Evolutionary conservation across 2,113 vertebrate genomes (phyloP).

Genomic region (Charina bottae): DNA sequence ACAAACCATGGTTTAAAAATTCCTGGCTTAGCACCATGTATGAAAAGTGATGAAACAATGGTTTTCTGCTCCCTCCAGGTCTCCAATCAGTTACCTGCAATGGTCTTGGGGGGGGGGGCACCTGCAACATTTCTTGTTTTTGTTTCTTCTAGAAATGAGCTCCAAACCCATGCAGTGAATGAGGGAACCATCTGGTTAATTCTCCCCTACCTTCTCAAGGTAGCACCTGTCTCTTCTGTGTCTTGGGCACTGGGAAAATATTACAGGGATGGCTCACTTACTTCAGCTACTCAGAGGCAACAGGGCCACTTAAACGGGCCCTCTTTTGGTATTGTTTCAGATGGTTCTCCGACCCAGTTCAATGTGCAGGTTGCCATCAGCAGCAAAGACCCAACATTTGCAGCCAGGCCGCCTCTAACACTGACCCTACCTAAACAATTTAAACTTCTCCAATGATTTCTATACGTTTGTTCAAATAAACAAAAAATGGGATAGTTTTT

Average conservation of each 20-base stretch:
- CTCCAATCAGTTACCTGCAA: neutral
- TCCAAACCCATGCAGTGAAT: neutral
- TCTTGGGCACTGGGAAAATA: neutral
- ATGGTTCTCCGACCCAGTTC: neutral
- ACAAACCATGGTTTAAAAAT: neutral
- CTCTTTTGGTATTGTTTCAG: neutral
- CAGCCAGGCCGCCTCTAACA: neutral
- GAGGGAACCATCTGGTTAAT: neutral
- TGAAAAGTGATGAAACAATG: neutral
- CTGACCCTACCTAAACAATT: neutral
- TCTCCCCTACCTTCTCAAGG: too few relatives aligned
- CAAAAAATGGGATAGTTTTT: neutral
- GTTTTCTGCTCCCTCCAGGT: neutral
- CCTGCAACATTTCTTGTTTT: neutral
- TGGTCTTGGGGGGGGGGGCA: too few relatives aligned
- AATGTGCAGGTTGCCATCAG: neutral
- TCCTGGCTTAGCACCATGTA: neutral
- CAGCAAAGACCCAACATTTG: neutral
- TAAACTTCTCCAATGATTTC: neutral
- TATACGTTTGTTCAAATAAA: conserved; percentile 16
- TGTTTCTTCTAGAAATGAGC: neutral
- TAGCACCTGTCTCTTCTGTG: neutral
- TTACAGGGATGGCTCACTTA: neutral
- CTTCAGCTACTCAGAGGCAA: neutral
- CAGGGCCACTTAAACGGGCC: neutral